Evolutionary conservation across 2,113 vertebrate genomes (phyloP), one percentile per base, ranked within the genome.

Genomic region (Grammomys dolichurus): DNA sequence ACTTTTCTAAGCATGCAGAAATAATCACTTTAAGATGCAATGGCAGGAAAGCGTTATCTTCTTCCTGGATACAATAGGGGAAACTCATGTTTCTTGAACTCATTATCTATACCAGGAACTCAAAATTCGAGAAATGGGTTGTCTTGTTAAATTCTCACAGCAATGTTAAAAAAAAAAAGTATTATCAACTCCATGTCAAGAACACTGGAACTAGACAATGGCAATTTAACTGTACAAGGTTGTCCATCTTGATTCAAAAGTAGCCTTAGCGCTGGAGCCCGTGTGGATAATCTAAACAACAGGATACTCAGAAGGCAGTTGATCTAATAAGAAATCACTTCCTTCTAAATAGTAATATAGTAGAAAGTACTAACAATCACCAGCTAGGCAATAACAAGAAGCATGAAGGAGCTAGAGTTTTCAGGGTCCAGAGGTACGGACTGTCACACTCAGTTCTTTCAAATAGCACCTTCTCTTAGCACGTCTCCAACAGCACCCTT

Each of bases 301-400:
- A 85, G 89, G 75, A 84, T 82, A 78, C 36, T 75, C 81, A 40
- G n/a, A 78, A 82, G 36, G 43, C 14, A 92, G 67, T 13, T 87
- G 31, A 11, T 87, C 60, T 97, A 11, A 28, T 60, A 65, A 84
- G 70, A 96, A 77, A 95, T 19, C 5, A 70, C 85, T 70, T 72
- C 46, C 51, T 88, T 56, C 31, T 48, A 63, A 94, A 90, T 54
- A 87, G n/a, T 82, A 89, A 73, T 9, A 63, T n/a, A 46, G 24
- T 48, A 76, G 87, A 73, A 73, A 43, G 11, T 63, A n/a, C 65
- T 87, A 65, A 58, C 67, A 70, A 43, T 90, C 43, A 91, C 58
- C 69, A 70, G 36, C 65, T 82, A n/a, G 88, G 69, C n/a, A 72
- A 56, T 65, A 43, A 78, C 31, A 93, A 89, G 70, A 40, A 86